Base-by-base conservation (phyloP, 2,797 vertebrate species). In the Esox masquinongy region DNA sequence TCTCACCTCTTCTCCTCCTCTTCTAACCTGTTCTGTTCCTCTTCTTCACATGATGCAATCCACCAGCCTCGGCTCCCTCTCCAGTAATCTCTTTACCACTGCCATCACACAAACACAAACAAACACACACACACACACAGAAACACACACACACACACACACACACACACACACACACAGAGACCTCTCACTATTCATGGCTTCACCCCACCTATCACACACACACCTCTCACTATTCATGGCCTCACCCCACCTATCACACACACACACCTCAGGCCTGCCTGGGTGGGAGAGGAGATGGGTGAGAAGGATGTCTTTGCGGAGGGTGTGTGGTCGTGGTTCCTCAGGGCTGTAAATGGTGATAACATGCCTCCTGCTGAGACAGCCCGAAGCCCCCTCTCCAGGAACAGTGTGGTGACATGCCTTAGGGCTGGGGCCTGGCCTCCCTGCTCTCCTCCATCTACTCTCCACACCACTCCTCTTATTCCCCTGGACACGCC, bases 311-410 rank as follows among this genome's bases (percentile, higher is more conserved):
- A 71, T 36, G 24, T 75, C 74, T 74, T 80, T 80, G 75, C 71
- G 0, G 16, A 53, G 31, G 77, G 77, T 81, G 85, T 29, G 70
- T 77, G 76, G 77, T 74, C 69, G 56, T 70, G 79, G 72, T 84
- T 88, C 82, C 83, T 76, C 66, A 80, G 56, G 84, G 83, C 87
- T 83, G 74, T 84, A 80, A 84, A 82, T 75, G 75, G 68, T 74
- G 71, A 77, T 80, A 75, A 74, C 78, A 64, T 1, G 77, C 80
- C 75, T 81, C 76, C 67, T 3, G 12, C 36, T 34, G 49, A 61
- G 66, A 73, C 74, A 24, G 79, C 74, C 74, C 79, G 87, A 76
- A 83, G n/a, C 26, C 72, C 78, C 67, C 81, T 85, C 82, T 78
- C 68, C 43, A 74, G 83, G 83, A 86, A 82, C 79, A 50, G 29